Percentiles rank a stretch among this genome's conserved stretches.
phyloP scores from a whole-genome alignment of 2,113 vertebrate genomes.

The Pomatostomus ruficeps region DNA sequence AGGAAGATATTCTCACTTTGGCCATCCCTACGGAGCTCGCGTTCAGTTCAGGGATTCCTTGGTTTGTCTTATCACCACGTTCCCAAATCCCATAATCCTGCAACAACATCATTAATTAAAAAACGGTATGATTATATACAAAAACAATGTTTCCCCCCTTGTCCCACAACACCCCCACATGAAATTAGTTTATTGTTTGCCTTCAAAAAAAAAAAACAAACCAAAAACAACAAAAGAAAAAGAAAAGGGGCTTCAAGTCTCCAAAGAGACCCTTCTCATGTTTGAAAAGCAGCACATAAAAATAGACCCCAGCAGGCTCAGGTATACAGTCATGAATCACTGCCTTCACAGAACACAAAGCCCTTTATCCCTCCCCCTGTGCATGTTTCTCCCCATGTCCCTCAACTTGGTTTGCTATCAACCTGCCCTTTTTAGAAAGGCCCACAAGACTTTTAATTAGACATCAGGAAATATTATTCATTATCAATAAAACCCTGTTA shows the following conservation, averaged over 20 bases:
- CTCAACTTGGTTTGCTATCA: not conserved
- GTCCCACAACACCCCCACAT: not conserved
- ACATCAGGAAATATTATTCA: not conserved
- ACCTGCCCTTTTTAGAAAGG: not conserved
- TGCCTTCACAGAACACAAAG: not conserved
- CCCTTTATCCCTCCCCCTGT: not conserved
- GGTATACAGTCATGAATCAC: not conserved
- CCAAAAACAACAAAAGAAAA: too few species aligned
- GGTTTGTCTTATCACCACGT: slow-evolving; percentile 97
- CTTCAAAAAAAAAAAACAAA: not conserved
- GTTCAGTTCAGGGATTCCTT: slow-evolving; percentile 95
- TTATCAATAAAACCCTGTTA: not conserved
- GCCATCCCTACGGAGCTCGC: slow-evolving; percentile 98
- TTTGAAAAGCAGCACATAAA: not conserved
- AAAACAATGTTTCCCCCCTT: not conserved
- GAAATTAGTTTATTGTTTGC: not conserved
- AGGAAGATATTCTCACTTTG: slow-evolving; percentile 77
- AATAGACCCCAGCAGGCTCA: not conserved
- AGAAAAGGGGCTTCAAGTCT: not conserved
- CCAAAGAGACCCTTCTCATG: not conserved
- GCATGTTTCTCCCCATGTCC: not conserved
- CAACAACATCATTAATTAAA: not conserved
- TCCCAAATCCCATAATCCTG: slow-evolving; percentile 99
- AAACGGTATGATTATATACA: not conserved
- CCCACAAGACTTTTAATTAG: not conserved